Evolutionary conservation across 2,113 vertebrate species (phyloP).

Genomic region (Opisthocomus hoazin): DNA sequence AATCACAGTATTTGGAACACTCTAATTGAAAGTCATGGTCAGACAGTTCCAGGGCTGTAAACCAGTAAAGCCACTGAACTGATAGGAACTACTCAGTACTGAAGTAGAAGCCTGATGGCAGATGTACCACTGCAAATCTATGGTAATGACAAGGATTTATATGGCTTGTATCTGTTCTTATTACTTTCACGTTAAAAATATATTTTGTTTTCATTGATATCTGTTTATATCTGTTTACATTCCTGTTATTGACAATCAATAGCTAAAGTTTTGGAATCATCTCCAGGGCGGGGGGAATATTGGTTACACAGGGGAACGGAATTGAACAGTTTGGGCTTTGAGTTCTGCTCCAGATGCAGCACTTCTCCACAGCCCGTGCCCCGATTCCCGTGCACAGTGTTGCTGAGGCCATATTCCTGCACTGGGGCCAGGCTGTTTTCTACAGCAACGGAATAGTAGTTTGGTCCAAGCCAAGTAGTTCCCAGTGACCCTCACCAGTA

Average conservation of each 20-base stretch:
- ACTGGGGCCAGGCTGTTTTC: background rate
- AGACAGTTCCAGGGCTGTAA: background rate
- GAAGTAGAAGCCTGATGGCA: background rate
- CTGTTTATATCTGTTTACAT: background rate
- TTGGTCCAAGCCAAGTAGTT: background rate
- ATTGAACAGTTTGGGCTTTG: background rate
- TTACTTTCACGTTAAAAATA: background rate
- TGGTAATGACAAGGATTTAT: background rate
- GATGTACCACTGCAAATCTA: background rate
- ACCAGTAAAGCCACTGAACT: background rate
- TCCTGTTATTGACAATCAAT: accelerated
- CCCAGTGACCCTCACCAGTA: background rate
- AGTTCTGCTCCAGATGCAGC: background rate
- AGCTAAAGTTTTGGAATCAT: background rate
- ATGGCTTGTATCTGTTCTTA: background rate
- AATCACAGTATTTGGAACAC: background rate
- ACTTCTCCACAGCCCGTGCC: background rate
- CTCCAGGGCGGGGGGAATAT: accelerated
- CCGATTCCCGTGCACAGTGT: background rate
- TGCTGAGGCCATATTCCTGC: background rate
- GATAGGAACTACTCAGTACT: background rate
- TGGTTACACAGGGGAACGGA: background rate
- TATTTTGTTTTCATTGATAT: background rate
- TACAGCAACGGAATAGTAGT: background rate
- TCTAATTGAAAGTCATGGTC: background rate